A percentile compares a stretch with the other conserved stretches of the same genome.
Conservation (phyloP, 2,797 vertebrate genomes). For the Rhodeus uyekii region DNA sequence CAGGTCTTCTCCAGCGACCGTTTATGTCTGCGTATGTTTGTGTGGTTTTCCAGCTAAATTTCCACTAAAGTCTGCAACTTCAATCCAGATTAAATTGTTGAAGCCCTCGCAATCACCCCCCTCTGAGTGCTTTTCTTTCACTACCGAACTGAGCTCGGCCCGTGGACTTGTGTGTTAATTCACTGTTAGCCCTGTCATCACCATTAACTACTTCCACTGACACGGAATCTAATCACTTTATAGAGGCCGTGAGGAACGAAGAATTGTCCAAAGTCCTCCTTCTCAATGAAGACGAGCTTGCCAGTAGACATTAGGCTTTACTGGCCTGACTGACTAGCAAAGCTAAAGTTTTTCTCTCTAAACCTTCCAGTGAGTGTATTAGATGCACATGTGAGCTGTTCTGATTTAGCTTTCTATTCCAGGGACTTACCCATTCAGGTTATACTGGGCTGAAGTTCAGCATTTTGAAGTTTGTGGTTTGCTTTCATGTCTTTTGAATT, state of each 20-base stretch:
- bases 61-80: constrained; percentile 31
- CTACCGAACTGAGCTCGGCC: constrained; percentile 5
- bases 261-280: constrained; percentile 33
- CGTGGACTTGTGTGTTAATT: constrained; percentile 31
- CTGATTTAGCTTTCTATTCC: constrained; percentile 16
- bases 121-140: constrained; percentile 34
- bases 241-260: constrained; percentile 31
- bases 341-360: constrained; percentile 15
- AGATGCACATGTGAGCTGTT: constrained; percentile 23
- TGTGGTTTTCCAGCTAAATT: constrained; percentile 26
- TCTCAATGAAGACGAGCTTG: constrained; percentile 37
- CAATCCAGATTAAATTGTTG: constrained; percentile 38
- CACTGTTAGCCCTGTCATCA: constrained; percentile 48
- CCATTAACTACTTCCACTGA: constrained; percentile 49
- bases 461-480: constrained; percentile 43
- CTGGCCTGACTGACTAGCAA: constrained; percentile 21
- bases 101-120: constrained; percentile 7
- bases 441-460: constrained; percentile 16
- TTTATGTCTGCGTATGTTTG: background rate
- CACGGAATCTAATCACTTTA: constrained; percentile 49
- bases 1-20: background rate
- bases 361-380: constrained; percentile 18
- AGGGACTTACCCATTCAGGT: constrained; percentile 4
- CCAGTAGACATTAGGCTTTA: constrained; percentile 39
- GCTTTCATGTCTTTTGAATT: constrained; percentile 25